phyloP scores from a whole-genome alignment of 2,113 vertebrate species.

The Speoplatyrhinus poulsoni region DNA sequence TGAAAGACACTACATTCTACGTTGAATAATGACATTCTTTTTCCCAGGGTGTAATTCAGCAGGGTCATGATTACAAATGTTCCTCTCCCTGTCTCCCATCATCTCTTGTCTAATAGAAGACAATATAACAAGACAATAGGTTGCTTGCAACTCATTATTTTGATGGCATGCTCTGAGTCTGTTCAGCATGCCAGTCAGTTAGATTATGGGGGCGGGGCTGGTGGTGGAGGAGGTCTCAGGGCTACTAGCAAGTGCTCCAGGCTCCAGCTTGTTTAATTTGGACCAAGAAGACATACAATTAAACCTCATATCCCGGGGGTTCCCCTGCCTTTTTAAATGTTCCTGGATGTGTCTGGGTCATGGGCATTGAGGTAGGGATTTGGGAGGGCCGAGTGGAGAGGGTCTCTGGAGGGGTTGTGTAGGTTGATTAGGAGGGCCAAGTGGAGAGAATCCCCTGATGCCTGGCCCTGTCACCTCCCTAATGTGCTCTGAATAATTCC shows the following conservation, averaged over 20 bases:
- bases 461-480: slow-evolving; percentile 72
- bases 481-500: slow-evolving; percentile 74
- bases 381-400: slow-evolving; percentile 26
- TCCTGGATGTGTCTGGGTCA: slow-evolving; percentile 70
- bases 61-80: slow-evolving; percentile 74
- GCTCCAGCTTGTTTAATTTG: slow-evolving; percentile 69
- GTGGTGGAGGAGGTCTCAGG: slow-evolving; percentile 16
- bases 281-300: slow-evolving; percentile 72
- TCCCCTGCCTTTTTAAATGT: slow-evolving; percentile 53
- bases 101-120: slow-evolving; percentile 73
- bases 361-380: slow-evolving; percentile 29
- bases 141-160: slow-evolving; percentile 65
- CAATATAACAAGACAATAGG: slow-evolving; percentile 70
- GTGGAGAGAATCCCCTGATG: slow-evolving; percentile 67
- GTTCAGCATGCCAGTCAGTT: slow-evolving; percentile 67
- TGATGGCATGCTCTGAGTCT: slow-evolving; percentile 39
- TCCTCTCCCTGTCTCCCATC: slow-evolving; percentile 71
- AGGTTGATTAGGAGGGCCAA: slow-evolving; percentile 66
- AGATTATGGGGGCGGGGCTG: slow-evolving; percentile 26
- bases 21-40: slow-evolving; percentile 73
- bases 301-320: slow-evolving; percentile 63
- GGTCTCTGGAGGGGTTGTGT: slow-evolving; percentile 61
- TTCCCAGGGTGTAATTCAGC: slow-evolving; percentile 66
- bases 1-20: slow-evolving; percentile 52
- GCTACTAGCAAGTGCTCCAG: slow-evolving; percentile 42